These are phyloP conservation scores for Alethe diademata DNA, from an alignment of 2,113 vertebrate species.

Conservation along the genomic window DNA sequence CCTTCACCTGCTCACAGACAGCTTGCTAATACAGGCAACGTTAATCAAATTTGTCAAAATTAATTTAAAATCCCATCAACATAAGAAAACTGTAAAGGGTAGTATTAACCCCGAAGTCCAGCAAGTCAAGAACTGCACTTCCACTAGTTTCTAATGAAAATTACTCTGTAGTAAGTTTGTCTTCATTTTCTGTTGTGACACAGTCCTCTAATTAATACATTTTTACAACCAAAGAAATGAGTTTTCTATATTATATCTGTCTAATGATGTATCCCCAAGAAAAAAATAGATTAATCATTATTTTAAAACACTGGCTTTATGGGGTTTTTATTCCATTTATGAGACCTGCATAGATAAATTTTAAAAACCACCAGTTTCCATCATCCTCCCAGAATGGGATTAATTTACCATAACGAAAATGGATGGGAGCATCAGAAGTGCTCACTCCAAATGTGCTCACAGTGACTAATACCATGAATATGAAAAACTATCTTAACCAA, in stretches of 20 bases:
- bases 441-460: neutral
- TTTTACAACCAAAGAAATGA: constrained; percentile 18
- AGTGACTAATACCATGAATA: constrained; percentile 36
- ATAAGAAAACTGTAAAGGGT: neutral
- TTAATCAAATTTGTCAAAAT: neutral
- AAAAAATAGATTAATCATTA: constrained; percentile 1
- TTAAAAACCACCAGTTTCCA: neutral
- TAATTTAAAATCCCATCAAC: neutral
- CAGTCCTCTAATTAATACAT: constrained; percentile 2
- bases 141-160: neutral
- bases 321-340: constrained; percentile 5
- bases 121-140: neutral
- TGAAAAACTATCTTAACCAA: neutral
- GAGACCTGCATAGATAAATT: constrained; percentile 5
- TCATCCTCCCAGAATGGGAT: neutral
- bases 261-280: neutral
- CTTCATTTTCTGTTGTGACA: neutral
- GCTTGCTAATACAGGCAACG: neutral
- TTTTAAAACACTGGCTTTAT: neutral
- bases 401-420: constrained; percentile 15
- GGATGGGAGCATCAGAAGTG: constrained; percentile 7
- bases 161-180: neutral
- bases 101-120: neutral
- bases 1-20: neutral
- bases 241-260: neutral